phyloP scores from a whole-genome alignment of 2,888 invertebrate species.

The Capitulum mitella region DNA sequence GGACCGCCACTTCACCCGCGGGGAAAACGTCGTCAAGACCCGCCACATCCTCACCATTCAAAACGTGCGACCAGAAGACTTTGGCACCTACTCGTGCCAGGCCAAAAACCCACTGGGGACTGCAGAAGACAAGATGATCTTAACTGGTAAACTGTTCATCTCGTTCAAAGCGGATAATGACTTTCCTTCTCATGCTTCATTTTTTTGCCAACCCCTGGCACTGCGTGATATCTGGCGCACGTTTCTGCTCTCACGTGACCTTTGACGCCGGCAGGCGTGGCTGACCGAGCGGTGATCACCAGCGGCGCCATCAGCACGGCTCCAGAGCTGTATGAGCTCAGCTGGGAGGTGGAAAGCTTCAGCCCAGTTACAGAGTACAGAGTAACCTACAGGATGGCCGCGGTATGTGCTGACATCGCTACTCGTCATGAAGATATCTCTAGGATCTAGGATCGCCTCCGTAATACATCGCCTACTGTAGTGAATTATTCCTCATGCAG shows the following conservation, averaged over 20 bases:
- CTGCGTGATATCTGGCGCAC: no score
- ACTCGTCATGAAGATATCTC: background rate
- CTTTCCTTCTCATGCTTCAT: no score
- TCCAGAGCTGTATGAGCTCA: background rate
- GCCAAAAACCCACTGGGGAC: slow-evolving; percentile 62
- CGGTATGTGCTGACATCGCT: background rate
- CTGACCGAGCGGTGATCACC: background rate
- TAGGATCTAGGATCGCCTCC: background rate
- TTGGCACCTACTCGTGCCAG: slow-evolving; percentile 64
- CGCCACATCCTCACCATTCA: slow-evolving; percentile 57
- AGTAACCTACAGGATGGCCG: background rate
- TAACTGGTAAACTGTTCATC: no score
- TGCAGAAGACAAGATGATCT: slow-evolving; percentile 61
- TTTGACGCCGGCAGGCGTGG: background rate
- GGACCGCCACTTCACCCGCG: slow-evolving; percentile 47
- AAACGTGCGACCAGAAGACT: slow-evolving; percentile 61
- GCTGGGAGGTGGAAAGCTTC: background rate
- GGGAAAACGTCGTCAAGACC: slow-evolving; percentile 33
- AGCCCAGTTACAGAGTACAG: background rate
- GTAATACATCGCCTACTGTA: background rate
- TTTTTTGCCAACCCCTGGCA: no score
- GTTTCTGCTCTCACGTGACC: no score
- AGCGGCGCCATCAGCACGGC: background rate
- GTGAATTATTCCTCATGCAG: background rate
- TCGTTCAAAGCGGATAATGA: no score